Base-by-base conservation (phyloP, 2,113 vertebrate species). In the Pseudolaguvia tuberculata region DNA sequence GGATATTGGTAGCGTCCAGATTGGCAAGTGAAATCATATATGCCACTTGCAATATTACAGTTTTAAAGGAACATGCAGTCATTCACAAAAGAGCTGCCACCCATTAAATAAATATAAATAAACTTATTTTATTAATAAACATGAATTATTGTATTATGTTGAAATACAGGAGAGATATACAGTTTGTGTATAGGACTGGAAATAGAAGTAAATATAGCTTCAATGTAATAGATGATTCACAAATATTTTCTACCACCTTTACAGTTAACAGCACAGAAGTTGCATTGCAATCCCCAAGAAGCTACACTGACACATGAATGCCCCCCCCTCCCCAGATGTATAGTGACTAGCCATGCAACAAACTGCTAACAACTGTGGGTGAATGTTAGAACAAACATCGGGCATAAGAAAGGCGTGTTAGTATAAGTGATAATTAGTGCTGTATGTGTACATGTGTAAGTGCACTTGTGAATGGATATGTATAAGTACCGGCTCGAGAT, bases 251-350 rank as follows among this genome's bases (percentile, higher is more conserved):
- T 39, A 62, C 3, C 23, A 48, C 20, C 21, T 42, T 9, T 14
- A 21, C 27, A 17, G 55, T 48, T 53, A 53, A 73, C 50, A 78
- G 55, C 67, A 57, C 48, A 11, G 59, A 59, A 50, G 59, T 48
- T 17, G 58, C 18, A 21, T n/a, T 42, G 59, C 23, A 57, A 68
- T 61, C 57, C 68, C 61, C 45, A 50, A 12, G 47, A 79, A 50
- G 17, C 45, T 65, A 56, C 45, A 47, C 70, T 66, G 72, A 70
- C 21, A 65, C 70, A 79, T 70, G 72, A 71, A 79, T 39, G n/a
- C n/a, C n/a, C n/a, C n/a, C n/a, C n/a, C n/a, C n/a, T n/a, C n/a
- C n/a, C n/a, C n/a, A n/a, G n/a, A n/a, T n/a, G n/a, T n/a, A n/a
- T n/a, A n/a, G n/a, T n/a, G n/a, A n/a, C n/a, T n/a, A n/a, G n/a